These are phyloP conservation scores for Lophotis ruficrista DNA, from an alignment of 2,113 vertebrate genomes.

Conservation along the genomic window DNA sequence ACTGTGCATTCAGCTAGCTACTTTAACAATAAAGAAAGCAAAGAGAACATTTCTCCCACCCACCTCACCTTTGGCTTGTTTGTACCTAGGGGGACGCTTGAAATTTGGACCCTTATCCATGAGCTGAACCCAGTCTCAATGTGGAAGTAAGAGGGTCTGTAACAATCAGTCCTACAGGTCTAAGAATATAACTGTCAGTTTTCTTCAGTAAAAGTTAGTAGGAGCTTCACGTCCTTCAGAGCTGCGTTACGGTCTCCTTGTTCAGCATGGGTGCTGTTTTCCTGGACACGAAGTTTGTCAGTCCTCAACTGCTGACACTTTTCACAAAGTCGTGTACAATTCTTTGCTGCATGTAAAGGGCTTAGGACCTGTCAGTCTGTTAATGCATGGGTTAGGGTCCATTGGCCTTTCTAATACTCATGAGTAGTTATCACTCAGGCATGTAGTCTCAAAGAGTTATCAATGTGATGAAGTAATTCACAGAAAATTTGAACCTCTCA, in stretches of 20 bases:
- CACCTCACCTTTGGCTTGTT: background rate
- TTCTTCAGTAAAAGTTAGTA: background rate
- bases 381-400: background rate
- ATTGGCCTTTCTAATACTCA: background rate
- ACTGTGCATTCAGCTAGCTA: background rate
- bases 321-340: background rate
- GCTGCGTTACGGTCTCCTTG: background rate
- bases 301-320: background rate
- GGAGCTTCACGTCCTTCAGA: background rate
- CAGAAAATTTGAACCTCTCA: background rate
- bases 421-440: background rate
- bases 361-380: background rate
- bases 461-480: background rate
- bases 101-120: background rate
- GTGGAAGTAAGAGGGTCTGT: background rate
- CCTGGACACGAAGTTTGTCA: background rate
- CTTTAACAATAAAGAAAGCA: background rate
- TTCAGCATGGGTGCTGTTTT: background rate
- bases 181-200: background rate
- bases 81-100: background rate
- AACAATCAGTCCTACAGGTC: background rate
- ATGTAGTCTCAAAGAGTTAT: background rate
- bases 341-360: background rate
- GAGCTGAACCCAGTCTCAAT: background rate
- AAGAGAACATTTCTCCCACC: background rate